Evolutionary conservation across 2,888 invertebrate species (phyloP).

Genomic region (Netelia inedita): DNA sequence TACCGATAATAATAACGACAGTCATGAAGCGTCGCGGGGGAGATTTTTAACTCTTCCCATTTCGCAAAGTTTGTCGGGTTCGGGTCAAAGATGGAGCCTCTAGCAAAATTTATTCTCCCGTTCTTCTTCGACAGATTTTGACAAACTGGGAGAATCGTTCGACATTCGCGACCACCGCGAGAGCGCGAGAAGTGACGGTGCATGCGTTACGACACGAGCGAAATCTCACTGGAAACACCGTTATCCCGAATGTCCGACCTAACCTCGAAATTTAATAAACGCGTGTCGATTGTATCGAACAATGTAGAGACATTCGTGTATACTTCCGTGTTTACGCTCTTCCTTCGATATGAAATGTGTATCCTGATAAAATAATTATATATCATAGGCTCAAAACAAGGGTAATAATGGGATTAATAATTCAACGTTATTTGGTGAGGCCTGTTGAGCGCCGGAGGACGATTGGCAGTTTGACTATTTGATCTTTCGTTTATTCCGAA

Average conservation of each 20-base stretch:
- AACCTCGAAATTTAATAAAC: slow-evolving; percentile 42
- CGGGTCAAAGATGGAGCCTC: neutral
- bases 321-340: neutral
- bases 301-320: too few species aligned
- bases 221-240: neutral
- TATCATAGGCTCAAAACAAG: too few species aligned
- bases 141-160: slow-evolving; percentile 5
- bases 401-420: too few species aligned
- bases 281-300: slow-evolving; percentile 17
- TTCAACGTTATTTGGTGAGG: too few species aligned
- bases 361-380: too few species aligned
- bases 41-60: slow-evolving; percentile 19
- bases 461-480: too few species aligned
- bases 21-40: neutral
- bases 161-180: too few species aligned
- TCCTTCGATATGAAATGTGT: neutral
- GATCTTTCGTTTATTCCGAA: too few species aligned
- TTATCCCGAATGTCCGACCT: slow-evolving; percentile 10
- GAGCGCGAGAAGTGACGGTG: neutral
- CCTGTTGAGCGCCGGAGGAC: too few species aligned
- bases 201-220: neutral
- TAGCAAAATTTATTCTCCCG: slow-evolving; percentile 11
- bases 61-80: slow-evolving; percentile 4
- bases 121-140: neutral
- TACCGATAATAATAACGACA: slow-evolving; percentile 9